Conservation (phyloP, 2,888 invertebrate genomes). For the Trachelus stipa region DNA sequence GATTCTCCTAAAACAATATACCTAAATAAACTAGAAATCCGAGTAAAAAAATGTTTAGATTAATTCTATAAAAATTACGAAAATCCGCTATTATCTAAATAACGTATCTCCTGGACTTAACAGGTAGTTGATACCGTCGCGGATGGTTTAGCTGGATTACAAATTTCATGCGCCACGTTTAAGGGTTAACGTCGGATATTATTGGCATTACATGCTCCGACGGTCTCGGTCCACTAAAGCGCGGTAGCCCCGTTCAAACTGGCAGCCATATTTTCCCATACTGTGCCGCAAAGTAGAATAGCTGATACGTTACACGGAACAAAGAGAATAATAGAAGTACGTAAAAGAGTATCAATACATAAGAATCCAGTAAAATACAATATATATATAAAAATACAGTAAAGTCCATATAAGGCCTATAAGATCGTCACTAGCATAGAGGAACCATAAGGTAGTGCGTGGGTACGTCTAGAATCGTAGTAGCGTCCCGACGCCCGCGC, state of each 20-base stretch:
- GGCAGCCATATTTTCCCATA: slow-evolving; percentile 25
- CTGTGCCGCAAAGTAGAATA: neutral
- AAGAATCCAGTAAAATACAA: neutral
- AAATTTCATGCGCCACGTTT: slow-evolving; percentile 26
- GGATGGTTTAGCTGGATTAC: slow-evolving; percentile 9
- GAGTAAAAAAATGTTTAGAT: neutral
- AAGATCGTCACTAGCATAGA: neutral
- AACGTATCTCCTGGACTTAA: slow-evolving; percentile 13
- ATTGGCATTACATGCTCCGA: slow-evolving; percentile 26
- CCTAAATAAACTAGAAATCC: neutral
- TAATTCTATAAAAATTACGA: neutral
- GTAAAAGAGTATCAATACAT: neutral
- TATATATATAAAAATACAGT: neutral
- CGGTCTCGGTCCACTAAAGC: slow-evolving; percentile 32
- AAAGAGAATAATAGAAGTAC: neutral
- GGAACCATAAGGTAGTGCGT: neutral
- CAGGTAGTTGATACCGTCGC: slow-evolving; percentile 20
- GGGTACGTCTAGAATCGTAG: neutral
- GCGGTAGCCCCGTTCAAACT: slow-evolving; percentile 34
- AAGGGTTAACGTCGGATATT: slow-evolving; percentile 31
- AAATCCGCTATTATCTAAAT: neutral
- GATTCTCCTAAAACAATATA: neutral
- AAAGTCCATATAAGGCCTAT: neutral
- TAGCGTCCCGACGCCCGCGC: neutral
- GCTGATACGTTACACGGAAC: neutral